Base-by-base conservation (phyloP, 1,140 invertebrate genomes). In the Chionoecetes opilio region DNA sequence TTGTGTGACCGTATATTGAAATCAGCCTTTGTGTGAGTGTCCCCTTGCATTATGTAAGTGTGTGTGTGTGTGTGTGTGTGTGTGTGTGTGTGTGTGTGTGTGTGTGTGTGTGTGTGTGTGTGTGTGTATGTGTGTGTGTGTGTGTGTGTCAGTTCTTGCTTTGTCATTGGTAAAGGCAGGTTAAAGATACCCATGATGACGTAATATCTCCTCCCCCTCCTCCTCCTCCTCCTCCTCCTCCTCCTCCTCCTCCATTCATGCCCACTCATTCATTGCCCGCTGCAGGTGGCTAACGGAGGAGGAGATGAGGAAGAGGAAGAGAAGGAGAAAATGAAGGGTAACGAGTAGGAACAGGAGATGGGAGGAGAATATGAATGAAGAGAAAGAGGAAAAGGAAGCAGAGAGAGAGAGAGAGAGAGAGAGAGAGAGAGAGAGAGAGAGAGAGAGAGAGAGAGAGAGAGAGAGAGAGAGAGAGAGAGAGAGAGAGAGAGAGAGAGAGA, bases 241-340 rank as follows among this genome's bases (percentile, higher is more conserved):
- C 84, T 32, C 31, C 84, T 8, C 32, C 84, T 35, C 84, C 84
- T 31, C 35, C 84, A 86, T 86, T 86, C 84, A 86, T 86, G 84
- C 32, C 84, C 84, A 86, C 84, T 86, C 84, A 86, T 38, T 86
- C 32, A 38, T 86, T 86, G 29, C 32, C 84, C 84, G 84, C 84
- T 34, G 84, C 84, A 86, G 84, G 84, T 86, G 35, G 32, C 32
- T 34, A 2, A 31, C 0, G 84, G 32, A 38, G 84, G 84, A 35
- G 84, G 84, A 34, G 32, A n/a, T n/a, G n/a, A n/a, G n/a, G n/a
- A n/a, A n/a, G n/a, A n/a, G n/a, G n/a, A n/a, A n/a, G n/a, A n/a
- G 84, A 34, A 26, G 84, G 35, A 26, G 84, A 34, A 84, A 86
- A 86, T 34, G 3, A 8, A 86, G 84, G 84, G 21, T 17, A 11